These are phyloP conservation scores for Brachyptera risi DNA, from an alignment of 2,888 invertebrate species.

Conservation along the genomic window DNA sequence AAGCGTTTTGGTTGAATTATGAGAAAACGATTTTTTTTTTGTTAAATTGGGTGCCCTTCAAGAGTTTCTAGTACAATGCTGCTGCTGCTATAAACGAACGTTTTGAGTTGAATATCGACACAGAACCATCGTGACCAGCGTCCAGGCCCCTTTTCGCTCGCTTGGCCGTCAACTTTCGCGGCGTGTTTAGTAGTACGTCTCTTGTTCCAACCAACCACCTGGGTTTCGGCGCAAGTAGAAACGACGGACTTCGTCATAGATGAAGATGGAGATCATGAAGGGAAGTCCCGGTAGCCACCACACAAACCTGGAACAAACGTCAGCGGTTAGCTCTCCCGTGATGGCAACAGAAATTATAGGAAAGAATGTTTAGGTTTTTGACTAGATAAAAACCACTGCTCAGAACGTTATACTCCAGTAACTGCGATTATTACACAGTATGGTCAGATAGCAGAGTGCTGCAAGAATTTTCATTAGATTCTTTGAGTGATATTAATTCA, in stretches of 20 bases:
- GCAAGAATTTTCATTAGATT: too few species aligned
- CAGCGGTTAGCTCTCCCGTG: too few species aligned
- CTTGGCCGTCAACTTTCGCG: conserved; percentile 10
- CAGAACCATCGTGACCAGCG: conserved; percentile 29
- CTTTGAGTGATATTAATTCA: too few species aligned
- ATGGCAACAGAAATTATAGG: too few species aligned
- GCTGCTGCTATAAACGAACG: conserved; percentile 27
- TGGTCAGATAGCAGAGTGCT: too few species aligned
- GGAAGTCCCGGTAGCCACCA: conserved; percentile 99
- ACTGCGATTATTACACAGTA: too few species aligned
- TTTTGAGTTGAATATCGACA: conserved; percentile 24
- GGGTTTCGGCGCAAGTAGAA: conserved; percentile 96
- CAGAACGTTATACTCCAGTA: too few species aligned
- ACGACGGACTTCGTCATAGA: conserved; percentile 97
- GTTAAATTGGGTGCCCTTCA: conserved; percentile 27
- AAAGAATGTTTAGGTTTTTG: too few species aligned
- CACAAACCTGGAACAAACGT: conserved; percentile 83
- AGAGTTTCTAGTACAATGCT: conserved; percentile 33
- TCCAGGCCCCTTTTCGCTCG: conserved; percentile 24
- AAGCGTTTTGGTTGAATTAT: conserved; percentile 33
- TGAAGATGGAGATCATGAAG: conserved; percentile 97
- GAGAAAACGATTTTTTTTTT: conserved; percentile 22
- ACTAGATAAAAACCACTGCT: too few species aligned
- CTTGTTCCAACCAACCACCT: conserved; percentile 98
- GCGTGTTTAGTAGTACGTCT: conserved; percentile 90